Evolutionary conservation across 2,888 invertebrate species (phyloP).

Genomic region (Acronicta leporina): DNA sequence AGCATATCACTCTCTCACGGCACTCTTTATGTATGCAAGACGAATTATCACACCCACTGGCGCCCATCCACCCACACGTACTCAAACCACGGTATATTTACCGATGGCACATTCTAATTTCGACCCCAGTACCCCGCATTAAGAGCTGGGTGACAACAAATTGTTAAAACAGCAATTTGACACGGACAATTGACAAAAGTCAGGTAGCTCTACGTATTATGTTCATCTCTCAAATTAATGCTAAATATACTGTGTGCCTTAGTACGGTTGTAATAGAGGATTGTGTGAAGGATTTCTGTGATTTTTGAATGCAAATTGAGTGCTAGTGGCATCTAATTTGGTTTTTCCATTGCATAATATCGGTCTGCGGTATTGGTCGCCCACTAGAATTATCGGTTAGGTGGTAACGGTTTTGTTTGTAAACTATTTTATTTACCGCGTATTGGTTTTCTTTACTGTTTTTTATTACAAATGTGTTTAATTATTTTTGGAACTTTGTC

Average conservation of each 20-base stretch:
- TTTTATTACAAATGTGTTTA: slow-evolving; percentile 19
- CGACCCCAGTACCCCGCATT: slow-evolving; percentile 67
- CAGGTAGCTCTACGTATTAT: slow-evolving; percentile 70
- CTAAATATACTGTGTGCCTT: slow-evolving; percentile 74
- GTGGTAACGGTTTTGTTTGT: slow-evolving; percentile 62
- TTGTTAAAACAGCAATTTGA: slow-evolving; percentile 67
- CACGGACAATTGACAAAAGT: slow-evolving; percentile 79
- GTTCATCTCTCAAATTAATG: slow-evolving; percentile 73
- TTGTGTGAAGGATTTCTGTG: slow-evolving; percentile 55
- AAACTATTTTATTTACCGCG: slow-evolving; percentile 52
- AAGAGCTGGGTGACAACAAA: slow-evolving; percentile 64
- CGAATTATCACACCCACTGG: slow-evolving; percentile 87
- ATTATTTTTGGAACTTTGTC: slow-evolving; percentile 13
- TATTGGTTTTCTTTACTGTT: slow-evolving; percentile 20
- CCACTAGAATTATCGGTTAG: slow-evolving; percentile 63
- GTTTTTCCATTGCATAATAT: slow-evolving; percentile 72
- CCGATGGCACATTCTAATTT: slow-evolving; percentile 67
- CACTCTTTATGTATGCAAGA: slow-evolving; percentile 83
- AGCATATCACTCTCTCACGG: slow-evolving; percentile 85
- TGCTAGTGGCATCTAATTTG: slow-evolving; percentile 63
- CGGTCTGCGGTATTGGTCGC: slow-evolving; percentile 64
- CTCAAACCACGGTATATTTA: slow-evolving; percentile 67
- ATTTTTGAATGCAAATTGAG: slow-evolving; percentile 59
- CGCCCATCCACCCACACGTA: slow-evolving; percentile 78
- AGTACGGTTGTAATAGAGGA: slow-evolving; percentile 66